Evolutionary conservation across 2,797 vertebrate genomes (phyloP).

Genomic region (Enteromius afrohamiltoni): DNA sequence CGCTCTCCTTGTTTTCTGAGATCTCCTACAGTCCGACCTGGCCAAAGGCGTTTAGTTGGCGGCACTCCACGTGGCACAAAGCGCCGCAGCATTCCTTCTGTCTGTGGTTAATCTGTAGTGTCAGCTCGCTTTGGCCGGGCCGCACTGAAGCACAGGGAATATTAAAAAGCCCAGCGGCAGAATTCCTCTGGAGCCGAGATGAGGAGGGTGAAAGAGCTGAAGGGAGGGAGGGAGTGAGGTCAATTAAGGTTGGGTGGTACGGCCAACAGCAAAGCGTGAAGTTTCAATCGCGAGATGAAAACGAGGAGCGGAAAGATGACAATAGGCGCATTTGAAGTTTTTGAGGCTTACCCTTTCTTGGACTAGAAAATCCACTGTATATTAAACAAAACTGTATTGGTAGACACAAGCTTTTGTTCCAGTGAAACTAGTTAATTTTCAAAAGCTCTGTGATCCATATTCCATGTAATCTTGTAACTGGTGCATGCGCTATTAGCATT

Average conservation of each 20-base stretch:
- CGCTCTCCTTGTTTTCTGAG: constrained; percentile 67
- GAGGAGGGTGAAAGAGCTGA: constrained; percentile 59
- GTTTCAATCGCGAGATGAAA: constrained; percentile 16
- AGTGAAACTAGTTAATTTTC: neutral
- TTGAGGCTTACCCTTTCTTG: neutral
- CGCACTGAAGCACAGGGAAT: constrained; percentile 96
- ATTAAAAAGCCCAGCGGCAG: constrained; percentile 94
- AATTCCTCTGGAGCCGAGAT: constrained; percentile 87
- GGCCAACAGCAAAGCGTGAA: constrained; percentile 17
- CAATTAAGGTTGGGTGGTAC: constrained; percentile 29
- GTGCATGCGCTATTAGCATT: neutral
- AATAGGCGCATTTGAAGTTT: neutral
- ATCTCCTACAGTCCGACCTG: constrained; percentile 70
- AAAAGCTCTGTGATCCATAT: neutral
- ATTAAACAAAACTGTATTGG: neutral
- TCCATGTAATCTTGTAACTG: neutral
- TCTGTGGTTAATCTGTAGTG: constrained; percentile 99
- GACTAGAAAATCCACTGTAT: neutral
- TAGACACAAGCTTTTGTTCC: neutral
- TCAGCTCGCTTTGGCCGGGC: constrained; percentile 99
- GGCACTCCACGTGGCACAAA: constrained; percentile 94
- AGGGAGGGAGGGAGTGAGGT: constrained; percentile 62
- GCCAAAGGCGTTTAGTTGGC: constrained; percentile 90
- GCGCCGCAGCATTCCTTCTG: constrained; percentile 95
- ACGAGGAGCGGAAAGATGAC: neutral